phyloP scores from a whole-genome alignment of 1,140 invertebrate genomes.

The Sweltsa coloradensis region DNA sequence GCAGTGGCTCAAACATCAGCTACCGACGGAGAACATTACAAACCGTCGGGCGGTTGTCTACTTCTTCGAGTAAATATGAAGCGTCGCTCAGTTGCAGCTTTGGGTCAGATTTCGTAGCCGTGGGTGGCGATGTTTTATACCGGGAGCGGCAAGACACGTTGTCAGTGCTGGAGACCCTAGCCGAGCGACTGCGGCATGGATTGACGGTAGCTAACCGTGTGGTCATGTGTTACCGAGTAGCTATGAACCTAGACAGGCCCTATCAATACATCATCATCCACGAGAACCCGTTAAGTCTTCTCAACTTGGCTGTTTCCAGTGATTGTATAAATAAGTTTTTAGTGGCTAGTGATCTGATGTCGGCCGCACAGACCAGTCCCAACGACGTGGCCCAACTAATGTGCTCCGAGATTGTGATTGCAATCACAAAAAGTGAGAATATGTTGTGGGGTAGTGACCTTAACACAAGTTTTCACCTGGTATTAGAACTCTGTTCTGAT shows the following conservation, averaged over 20 bases:
- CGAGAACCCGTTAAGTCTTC: slow-evolving; percentile 35
- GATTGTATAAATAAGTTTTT: slow-evolving; percentile 39
- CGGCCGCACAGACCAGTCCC: slow-evolving; percentile 32
- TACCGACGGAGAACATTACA: background rate
- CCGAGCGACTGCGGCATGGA: slow-evolving; percentile 30
- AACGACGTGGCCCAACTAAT: slow-evolving; percentile 31
- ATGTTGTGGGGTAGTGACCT: slow-evolving; percentile 39
- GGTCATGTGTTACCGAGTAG: slow-evolving; percentile 38
- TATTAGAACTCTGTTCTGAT: slow-evolving; percentile 30
- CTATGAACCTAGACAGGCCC: slow-evolving; percentile 36
- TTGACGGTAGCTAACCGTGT: slow-evolving; percentile 35
- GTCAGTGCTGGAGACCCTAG: slow-evolving; percentile 23
- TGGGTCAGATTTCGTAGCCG: too few species aligned
- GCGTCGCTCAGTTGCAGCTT: too few species aligned
- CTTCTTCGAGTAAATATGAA: too few species aligned
- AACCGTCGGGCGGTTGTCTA: background rate
- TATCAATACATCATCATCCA: slow-evolving; percentile 27
- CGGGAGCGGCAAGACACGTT: slow-evolving; percentile 22
- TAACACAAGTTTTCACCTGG: slow-evolving; percentile 31
- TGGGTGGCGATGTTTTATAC: too few species aligned
- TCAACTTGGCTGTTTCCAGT: slow-evolving; percentile 37
- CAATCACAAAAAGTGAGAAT: slow-evolving; percentile 29
- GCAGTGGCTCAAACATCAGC: background rate
- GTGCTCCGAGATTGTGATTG: slow-evolving; percentile 31
- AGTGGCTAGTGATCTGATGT: slow-evolving; percentile 40